Conservation (phyloP, 2,797 vertebrate species). For the Arrhamphus sclerolepis region DNA sequence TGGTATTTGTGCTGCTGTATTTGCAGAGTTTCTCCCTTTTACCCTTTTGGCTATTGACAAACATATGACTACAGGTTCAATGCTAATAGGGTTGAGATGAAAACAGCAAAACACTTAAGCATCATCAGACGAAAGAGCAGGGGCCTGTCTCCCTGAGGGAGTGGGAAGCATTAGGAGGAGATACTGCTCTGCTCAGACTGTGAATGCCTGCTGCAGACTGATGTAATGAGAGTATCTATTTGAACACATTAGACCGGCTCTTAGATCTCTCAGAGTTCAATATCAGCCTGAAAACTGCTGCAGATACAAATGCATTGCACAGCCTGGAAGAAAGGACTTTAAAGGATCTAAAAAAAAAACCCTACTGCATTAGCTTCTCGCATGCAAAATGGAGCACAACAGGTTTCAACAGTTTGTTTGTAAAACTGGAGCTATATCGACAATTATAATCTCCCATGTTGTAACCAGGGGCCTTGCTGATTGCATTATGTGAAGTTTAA, state of each 20-base stretch:
- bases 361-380: constrained; percentile 7
- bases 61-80: constrained; percentile 69
- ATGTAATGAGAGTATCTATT: constrained; percentile 67
- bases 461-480: no score
- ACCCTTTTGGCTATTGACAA: constrained; percentile 54
- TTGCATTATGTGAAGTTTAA: no score
- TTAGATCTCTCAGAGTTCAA: constrained; percentile 53
- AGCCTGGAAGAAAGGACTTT: constrained; percentile 11
- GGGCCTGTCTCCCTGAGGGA: constrained; percentile 39
- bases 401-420: neutral
- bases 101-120: constrained; percentile 70
- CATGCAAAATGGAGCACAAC: constrained; percentile 7
- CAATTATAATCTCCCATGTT: no score
- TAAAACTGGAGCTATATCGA: neutral
- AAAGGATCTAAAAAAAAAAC: constrained; percentile 50
- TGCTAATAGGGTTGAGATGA: constrained; percentile 74
- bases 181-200: constrained; percentile 39
- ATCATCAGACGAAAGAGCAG: constrained; percentile 53
- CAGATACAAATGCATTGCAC: constrained; percentile 38
- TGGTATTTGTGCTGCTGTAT: constrained; percentile 27
- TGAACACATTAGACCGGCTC: constrained; percentile 60
- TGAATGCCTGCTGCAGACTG: constrained; percentile 40
- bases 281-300: constrained; percentile 43
- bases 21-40: constrained; percentile 32
- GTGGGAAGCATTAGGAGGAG: constrained; percentile 60